phyloP scores from a whole-genome alignment of 2,797 vertebrate species.

The Etheostoma nigrum region DNA sequence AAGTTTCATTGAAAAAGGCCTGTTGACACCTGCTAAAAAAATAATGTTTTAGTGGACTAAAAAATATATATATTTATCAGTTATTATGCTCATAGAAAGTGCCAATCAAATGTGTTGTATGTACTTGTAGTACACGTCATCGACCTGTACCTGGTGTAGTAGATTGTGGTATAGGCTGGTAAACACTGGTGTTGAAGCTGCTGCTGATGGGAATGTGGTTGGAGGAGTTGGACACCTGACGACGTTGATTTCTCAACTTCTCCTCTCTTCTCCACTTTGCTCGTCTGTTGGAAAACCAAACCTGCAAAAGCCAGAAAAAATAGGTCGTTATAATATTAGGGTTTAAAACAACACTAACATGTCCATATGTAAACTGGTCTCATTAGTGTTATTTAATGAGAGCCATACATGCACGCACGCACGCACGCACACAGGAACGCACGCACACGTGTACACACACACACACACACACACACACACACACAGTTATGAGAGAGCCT shows the following conservation, averaged over 20 bases:
- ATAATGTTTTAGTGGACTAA: no score
- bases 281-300: slow-evolving; percentile 99
- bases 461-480: no score
- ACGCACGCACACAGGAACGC: no score
- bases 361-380: not conserved
- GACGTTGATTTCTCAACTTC: slow-evolving; percentile 95
- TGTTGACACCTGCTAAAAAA: no score
- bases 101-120: not conserved
- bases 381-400: not conserved
- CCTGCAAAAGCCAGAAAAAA: slow-evolving; percentile 78
- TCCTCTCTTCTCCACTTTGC: slow-evolving; percentile 99
- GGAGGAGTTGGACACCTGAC: slow-evolving; percentile 94
- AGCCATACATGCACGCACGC: not conserved
- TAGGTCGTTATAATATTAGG: not conserved
- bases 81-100: not conserved
- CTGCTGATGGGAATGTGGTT: slow-evolving; percentile 98
- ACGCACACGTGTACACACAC: no score
- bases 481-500: slow-evolving; percentile 13
- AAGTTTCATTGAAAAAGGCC: not conserved
- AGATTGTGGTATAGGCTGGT: slow-evolving; percentile 94
- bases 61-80: not conserved
- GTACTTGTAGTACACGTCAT: not conserved
- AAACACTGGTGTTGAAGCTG: slow-evolving; percentile 96
- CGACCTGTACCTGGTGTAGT: slow-evolving; percentile 90
- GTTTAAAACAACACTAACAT: not conserved